Evolutionary conservation across 2,797 vertebrate species (phyloP).

Genomic region (Manis pentadactyla): DNA sequence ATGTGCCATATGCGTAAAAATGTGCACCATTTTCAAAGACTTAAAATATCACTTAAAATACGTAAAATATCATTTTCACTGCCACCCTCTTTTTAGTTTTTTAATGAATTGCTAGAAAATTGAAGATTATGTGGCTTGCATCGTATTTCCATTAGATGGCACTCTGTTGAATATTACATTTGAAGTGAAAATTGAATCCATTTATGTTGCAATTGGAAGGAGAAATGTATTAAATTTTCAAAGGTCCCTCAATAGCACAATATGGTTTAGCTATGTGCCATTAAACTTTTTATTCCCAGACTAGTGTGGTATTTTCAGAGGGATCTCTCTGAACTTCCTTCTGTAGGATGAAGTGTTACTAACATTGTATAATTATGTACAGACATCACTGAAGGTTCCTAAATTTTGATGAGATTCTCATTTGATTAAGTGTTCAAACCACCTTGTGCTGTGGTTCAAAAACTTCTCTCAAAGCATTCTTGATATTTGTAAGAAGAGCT

Average conservation of each 20-base stretch:
- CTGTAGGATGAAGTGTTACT: not conserved
- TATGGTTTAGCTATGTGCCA: not conserved
- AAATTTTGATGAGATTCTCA: conserved; percentile 16
- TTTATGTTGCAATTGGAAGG: conserved; percentile 31
- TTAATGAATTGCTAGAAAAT: not conserved
- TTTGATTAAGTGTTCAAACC: not conserved
- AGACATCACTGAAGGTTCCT: not conserved
- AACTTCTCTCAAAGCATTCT: not conserved
- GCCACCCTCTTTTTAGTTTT: not conserved
- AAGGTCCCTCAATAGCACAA: not conserved
- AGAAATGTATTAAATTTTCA: not conserved
- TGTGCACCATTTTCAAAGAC: not conserved
- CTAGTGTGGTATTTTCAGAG: conserved; percentile 20
- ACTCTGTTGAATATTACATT: not conserved
- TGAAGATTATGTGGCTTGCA: not conserved
- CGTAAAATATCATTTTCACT: not conserved
- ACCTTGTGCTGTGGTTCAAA: not conserved
- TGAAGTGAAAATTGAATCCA: conserved; percentile 16
- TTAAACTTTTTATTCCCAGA: not conserved
- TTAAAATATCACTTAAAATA: no score
- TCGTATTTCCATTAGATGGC: not conserved
- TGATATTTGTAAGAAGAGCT: not conserved
- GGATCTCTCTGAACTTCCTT: not conserved
- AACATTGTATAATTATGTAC: not conserved
- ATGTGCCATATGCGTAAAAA: not conserved